Evolutionary conservation across 2,113 vertebrate genomes (phyloP).

Genomic region (Rhagologus leucostigma): DNA sequence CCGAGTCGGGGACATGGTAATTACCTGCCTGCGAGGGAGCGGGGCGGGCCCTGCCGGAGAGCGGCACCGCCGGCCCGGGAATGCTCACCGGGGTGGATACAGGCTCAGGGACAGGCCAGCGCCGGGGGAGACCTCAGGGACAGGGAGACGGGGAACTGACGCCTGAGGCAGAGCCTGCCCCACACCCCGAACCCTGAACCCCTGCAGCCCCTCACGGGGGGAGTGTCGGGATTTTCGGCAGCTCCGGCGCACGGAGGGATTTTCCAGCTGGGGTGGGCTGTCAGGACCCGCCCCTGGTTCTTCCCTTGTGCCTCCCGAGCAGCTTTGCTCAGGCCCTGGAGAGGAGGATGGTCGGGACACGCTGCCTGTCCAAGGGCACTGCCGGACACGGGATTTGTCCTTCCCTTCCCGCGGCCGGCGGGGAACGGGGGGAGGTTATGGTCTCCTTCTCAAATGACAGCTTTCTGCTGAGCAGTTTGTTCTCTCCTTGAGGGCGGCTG

Average conservation of each 20-base stretch:
- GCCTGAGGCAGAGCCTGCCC: background rate
- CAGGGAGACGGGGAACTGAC: background rate
- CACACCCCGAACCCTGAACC: fast-evolving
- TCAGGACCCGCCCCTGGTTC: background rate
- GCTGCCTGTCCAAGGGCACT: background rate
- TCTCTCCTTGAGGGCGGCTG: background rate
- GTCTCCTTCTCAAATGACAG: background rate
- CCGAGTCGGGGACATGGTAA: background rate
- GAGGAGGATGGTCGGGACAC: background rate
- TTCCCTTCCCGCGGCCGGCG: background rate
- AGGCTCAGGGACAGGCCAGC: background rate
- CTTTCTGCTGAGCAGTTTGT: background rate
- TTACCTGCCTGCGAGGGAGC: background rate
- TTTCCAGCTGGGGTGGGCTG: background rate
- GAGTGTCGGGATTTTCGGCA: fast-evolving
- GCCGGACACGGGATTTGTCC: background rate
- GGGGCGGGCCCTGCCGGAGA: background rate
- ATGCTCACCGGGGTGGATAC: background rate
- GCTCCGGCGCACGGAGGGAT: background rate
- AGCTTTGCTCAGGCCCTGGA: background rate
- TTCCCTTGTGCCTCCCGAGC: background rate
- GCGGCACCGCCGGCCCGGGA: fast-evolving
- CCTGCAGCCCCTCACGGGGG: background rate
- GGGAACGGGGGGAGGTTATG: background rate
- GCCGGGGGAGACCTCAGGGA: fast-evolving